Base-by-base conservation (phyloP, 92 coral and sea anemone genomes). In the Bergia puertoricense region DNA sequence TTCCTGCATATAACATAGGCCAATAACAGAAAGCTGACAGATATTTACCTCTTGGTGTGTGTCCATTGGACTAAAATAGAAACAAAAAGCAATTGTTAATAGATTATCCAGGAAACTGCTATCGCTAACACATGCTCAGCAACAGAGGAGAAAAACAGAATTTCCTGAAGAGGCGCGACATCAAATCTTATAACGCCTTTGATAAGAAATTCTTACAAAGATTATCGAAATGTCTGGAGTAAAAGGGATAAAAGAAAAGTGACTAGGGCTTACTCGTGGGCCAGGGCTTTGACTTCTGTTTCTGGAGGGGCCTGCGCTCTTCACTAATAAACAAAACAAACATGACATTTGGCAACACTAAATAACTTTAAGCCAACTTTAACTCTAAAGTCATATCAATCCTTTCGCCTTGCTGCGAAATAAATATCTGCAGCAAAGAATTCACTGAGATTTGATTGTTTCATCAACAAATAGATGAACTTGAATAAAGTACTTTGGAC, bases 251-350 rank as follows among this genome's bases (percentile, higher is more conserved):
- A 6, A 9, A 72, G 13, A 30, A 42, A 43, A 14, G 51, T 40
- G 5, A 41, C 22, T 43, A 18, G 4, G 23, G 62, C 87, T 84
- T 54, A 84, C 91, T 69, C 93, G 91, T 3, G 94, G 95, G 40
- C 94, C 96, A 38, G 98, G 98, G 81, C 98, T 95, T 76, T 92
- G 91, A 81, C 98, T 88, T 84, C 96, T 85, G 76, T 93, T 95
- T 56, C 94, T 86, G 89, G 84, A 73, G 38, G 79, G 83, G 73
- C 96, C 90, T 40, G 96, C 89, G 82, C 98, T 95, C 91, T 93
- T 95, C 69, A 95, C 98, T 95, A 75, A 22, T 65, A 77, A 57
- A 20, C 38, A 43, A 73, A 30, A 43, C 43, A 37, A 81, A 81
- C 56, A 54, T 2, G 15, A 44, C 37, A 40, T 20, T 22, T 57